Percentiles rank a stretch among this genome's conserved stretches.
phyloP scores from a whole-genome alignment of 2,797 vertebrate genomes.

The Erithacus rubecula region DNA sequence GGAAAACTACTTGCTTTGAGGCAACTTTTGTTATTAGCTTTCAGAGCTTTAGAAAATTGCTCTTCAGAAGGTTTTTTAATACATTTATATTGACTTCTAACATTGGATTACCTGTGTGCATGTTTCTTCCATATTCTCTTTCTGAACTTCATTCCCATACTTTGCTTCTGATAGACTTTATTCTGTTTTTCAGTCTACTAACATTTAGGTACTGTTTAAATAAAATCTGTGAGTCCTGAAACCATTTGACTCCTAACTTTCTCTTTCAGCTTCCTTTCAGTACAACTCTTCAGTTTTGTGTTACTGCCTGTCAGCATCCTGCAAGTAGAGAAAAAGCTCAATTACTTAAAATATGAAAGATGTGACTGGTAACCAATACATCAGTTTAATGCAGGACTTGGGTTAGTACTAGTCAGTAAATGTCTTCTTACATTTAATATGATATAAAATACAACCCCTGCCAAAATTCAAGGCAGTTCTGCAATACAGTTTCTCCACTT shows the following conservation, averaged over 20 bases:
- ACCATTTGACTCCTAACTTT: not conserved
- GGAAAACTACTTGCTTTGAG: not conserved
- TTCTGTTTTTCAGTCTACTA: not conserved
- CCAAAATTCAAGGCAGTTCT: not conserved
- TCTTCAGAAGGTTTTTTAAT: not conserved
- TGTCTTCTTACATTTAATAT: not conserved
- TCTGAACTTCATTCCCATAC: not conserved
- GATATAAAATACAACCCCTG: not conserved
- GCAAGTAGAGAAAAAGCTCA: not conserved
- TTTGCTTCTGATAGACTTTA: not conserved
- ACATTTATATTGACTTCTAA: not conserved
- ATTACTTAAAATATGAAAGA: not conserved
- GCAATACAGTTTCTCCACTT: not conserved
- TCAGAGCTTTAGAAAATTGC: not conserved
- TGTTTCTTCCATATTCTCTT: not conserved
- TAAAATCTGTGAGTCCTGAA: not conserved
- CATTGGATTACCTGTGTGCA: not conserved
- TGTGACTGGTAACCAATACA: not conserved
- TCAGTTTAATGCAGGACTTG: not conserved
- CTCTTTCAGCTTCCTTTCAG: not conserved
- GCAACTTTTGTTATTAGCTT: not conserved
- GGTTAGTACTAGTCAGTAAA: constrained; percentile 6
- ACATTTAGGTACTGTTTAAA: not conserved
- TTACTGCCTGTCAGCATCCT: not conserved
- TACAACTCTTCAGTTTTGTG: not conserved